phyloP scores from a whole-genome alignment of 2,113 vertebrate species.

The Callocephalon fimbriatum region DNA sequence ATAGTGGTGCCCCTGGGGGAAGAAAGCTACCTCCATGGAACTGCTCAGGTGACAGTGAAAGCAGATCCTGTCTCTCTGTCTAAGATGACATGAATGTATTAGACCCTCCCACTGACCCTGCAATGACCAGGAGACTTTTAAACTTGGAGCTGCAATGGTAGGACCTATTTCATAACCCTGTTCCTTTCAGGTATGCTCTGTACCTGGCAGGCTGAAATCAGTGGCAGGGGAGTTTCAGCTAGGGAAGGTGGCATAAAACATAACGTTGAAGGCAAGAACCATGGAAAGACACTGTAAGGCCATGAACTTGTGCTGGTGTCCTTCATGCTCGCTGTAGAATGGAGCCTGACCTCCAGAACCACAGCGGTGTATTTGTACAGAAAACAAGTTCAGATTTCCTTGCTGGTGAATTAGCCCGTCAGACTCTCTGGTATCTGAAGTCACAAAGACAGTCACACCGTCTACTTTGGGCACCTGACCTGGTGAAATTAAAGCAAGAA shows the following conservation, averaged over 20 bases:
- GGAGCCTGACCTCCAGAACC: neutral
- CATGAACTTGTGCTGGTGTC: neutral
- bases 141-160: neutral
- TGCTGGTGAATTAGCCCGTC: neutral
- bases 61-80: neutral
- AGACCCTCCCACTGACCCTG: neutral
- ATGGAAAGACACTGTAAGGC: neutral
- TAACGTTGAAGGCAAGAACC: neutral
- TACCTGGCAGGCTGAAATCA: neutral
- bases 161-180: neutral
- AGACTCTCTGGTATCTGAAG: neutral
- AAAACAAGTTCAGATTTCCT: neutral
- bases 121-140: neutral
- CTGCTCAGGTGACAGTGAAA: neutral
- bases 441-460: neutral
- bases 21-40: neutral
- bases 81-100: neutral
- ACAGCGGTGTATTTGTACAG: accelerated
- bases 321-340: neutral
- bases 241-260: neutral
- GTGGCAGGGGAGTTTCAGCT: neutral
- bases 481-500: neutral
- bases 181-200: neutral
- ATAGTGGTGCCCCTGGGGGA: neutral
- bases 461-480: neutral